Percentiles rank a stretch among this genome's conserved stretches.
phyloP scores from a whole-genome alignment of 2,113 vertebrate genomes.

The Phyllostomus hastatus region DNA sequence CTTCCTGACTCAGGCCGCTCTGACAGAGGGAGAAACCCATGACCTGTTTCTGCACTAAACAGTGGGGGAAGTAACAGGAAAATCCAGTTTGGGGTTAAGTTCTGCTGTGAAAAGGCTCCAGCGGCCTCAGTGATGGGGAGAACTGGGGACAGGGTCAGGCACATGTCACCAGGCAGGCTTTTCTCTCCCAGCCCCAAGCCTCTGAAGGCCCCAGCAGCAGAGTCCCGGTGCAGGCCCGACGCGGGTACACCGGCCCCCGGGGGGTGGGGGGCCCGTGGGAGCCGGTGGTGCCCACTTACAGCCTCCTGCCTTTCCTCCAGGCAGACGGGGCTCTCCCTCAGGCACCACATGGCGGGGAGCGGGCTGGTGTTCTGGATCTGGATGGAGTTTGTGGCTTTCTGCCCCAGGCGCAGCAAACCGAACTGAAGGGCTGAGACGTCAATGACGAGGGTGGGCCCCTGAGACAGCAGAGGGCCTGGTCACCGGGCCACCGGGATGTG shows the following conservation, averaged over 20 bases:
- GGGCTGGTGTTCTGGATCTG: conserved; percentile 86
- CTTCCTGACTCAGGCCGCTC: background rate
- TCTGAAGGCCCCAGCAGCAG: background rate
- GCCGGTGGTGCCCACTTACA: conserved; percentile 47
- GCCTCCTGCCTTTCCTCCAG: conserved; percentile 71
- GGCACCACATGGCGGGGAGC: conserved; percentile 86
- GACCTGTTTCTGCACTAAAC: background rate
- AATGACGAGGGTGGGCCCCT: conserved; percentile 89
- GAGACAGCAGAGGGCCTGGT: background rate
- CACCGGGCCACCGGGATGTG: rapidly evolving
- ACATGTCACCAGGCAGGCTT: background rate
- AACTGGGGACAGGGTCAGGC: background rate
- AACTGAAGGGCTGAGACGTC: conserved; percentile 85
- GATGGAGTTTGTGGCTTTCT: conserved; percentile 75
- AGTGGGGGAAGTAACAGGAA: background rate
- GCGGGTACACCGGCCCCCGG: rapidly evolving
- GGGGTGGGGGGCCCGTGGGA: background rate
- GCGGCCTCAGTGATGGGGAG: background rate
- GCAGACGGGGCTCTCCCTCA: conserved; percentile 81
- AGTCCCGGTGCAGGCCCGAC: rapidly evolving
- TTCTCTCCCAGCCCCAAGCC: background rate
- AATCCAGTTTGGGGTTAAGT: background rate
- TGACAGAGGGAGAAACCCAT: background rate
- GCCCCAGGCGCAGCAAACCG: conserved; percentile 85
- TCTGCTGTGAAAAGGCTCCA: background rate